A percentile compares a stretch with the other conserved stretches of the same genome.
Evolutionary conservation across 2,888 invertebrate species (phyloP).

Genomic region (Drosophila paucipuncta): DNA sequence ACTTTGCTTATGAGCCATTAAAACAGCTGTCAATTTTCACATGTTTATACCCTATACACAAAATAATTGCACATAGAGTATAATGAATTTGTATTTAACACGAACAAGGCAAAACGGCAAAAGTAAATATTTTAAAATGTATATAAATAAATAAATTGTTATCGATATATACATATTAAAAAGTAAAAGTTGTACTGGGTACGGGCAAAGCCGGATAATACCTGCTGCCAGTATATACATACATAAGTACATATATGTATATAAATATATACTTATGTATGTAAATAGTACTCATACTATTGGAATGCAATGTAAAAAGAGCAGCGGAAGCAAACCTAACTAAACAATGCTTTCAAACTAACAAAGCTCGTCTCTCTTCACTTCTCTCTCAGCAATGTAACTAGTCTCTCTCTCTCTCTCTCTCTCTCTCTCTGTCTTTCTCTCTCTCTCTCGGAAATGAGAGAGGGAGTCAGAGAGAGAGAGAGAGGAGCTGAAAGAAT

Average conservation of each 20-base stretch:
- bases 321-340: slow-evolving; percentile 11
- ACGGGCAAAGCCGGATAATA: slow-evolving; percentile 2
- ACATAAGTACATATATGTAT: not conserved
- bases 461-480: not conserved
- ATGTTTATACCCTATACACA: not conserved
- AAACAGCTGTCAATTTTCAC: slow-evolving; percentile 32
- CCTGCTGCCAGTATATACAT: not conserved
- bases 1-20: slow-evolving; percentile 18
- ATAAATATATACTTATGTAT: not conserved
- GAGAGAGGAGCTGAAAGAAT: not conserved
- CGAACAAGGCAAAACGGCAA: not conserved
- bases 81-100: not conserved
- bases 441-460: not conserved
- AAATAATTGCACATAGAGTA: not conserved
- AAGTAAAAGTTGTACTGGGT: not conserved
- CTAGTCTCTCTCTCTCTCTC: too few species aligned
- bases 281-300: not conserved
- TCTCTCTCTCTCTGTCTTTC: too few species aligned
- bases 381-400: not conserved
- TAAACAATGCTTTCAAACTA: not conserved
- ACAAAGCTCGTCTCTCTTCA: slow-evolving; percentile 7
- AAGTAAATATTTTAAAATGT: not conserved
- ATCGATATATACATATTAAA: not conserved
- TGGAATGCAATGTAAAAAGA: slow-evolving; percentile 9
- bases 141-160: not conserved